Conservation (phyloP, 2,888 invertebrate genomes). For the Strigamia crassipes region DNA sequence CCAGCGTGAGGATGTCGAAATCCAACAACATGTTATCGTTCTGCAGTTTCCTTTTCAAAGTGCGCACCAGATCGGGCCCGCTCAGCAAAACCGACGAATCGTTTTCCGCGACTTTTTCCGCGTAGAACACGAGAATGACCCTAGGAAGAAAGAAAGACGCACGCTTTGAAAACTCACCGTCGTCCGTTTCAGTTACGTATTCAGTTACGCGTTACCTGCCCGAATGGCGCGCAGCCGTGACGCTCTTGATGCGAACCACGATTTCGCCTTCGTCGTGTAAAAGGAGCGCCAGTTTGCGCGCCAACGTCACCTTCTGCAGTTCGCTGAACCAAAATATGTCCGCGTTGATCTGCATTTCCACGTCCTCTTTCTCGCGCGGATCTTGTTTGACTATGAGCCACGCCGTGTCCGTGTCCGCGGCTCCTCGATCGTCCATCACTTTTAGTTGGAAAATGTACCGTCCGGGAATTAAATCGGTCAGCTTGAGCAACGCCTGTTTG, state of each 20-base stretch:
- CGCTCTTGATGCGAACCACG: slow-evolving; percentile 46
- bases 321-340: slow-evolving; percentile 71
- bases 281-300: slow-evolving; percentile 78
- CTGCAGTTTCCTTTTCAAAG: slow-evolving; percentile 70
- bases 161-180: no score
- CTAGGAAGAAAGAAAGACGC: slow-evolving; percentile 43
- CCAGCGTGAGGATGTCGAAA: slow-evolving; percentile 75
- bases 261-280: slow-evolving; percentile 61
- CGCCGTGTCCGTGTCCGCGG: slow-evolving; percentile 78
- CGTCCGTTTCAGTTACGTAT: no score
- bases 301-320: slow-evolving; percentile 71
- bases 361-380: slow-evolving; percentile 70
- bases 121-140: slow-evolving; percentile 54
- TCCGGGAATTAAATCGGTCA: slow-evolving; percentile 83
- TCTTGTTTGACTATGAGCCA: slow-evolving; percentile 78
- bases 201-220: background rate
- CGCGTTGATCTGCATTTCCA: slow-evolving; percentile 80
- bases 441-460: slow-evolving; percentile 85
- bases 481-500: slow-evolving; percentile 75
- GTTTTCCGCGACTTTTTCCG: slow-evolving; percentile 52
- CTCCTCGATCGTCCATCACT: slow-evolving; percentile 89
- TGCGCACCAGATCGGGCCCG: slow-evolving; percentile 70
- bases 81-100: slow-evolving; percentile 58
- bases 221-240: slow-evolving; percentile 37
- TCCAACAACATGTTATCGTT: slow-evolving; percentile 73